phyloP scores from a whole-genome alignment of 2,888 invertebrate species.

The Bellardia bayeri region DNA sequence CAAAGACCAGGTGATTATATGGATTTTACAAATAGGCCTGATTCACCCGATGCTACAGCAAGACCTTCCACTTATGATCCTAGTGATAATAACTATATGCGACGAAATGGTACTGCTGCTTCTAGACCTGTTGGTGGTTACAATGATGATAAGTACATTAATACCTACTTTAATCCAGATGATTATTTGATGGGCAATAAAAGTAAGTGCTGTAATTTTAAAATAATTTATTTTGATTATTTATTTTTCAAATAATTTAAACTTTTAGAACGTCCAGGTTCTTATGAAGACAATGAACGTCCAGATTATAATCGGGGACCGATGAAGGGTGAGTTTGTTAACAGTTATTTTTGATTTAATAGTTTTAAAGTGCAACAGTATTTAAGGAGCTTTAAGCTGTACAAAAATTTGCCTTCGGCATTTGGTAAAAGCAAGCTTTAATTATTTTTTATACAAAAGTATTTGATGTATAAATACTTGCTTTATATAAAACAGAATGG shows the following conservation, averaged over 20 bases:
- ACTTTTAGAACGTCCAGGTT: slow-evolving; percentile 76
- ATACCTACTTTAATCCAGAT: slow-evolving; percentile 84
- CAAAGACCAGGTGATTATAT: slow-evolving; percentile 73
- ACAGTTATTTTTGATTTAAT: neutral
- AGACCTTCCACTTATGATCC: slow-evolving; percentile 73
- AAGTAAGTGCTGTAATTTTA: slow-evolving; percentile 77
- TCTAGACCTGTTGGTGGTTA: slow-evolving; percentile 72
- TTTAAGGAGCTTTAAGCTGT: neutral
- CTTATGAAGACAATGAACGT: slow-evolving; percentile 75
- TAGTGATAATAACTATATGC: slow-evolving; percentile 72
- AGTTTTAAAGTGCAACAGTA: neutral
- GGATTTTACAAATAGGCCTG: slow-evolving; percentile 81
- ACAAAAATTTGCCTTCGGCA: neutral
- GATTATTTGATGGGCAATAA: slow-evolving; percentile 81
- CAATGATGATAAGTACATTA: slow-evolving; percentile 82
- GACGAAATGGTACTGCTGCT: slow-evolving; percentile 74
- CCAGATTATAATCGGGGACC: slow-evolving; percentile 78
- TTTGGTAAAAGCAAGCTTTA: too few species aligned
- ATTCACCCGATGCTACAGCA: slow-evolving; percentile 76
- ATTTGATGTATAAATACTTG: too few species aligned
- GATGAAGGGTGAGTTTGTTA: slow-evolving; percentile 78
- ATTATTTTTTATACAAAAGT: too few species aligned
- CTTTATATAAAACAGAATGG: too few species aligned
- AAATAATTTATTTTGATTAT: neutral
- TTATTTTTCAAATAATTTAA: neutral